Percentiles rank a stretch among this genome's conserved stretches.
phyloP scores from a whole-genome alignment of 2,888 invertebrate species.

The Melanchra persicariae region DNA sequence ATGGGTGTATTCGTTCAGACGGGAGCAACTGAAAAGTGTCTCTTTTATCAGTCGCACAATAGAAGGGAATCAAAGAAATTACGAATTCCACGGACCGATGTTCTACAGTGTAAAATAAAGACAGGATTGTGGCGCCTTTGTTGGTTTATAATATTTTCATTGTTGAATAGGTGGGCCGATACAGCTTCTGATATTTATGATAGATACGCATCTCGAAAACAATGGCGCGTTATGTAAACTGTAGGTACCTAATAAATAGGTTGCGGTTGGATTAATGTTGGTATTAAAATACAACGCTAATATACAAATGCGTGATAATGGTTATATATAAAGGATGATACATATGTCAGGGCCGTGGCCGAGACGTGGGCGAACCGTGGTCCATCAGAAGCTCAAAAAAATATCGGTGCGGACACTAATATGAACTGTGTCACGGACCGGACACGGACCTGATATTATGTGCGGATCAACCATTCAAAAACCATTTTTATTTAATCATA shows the following conservation, averaged over 20 bases:
- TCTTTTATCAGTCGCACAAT: conserved; percentile 89
- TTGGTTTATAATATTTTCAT: conserved; percentile 72
- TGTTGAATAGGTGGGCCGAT: conserved; percentile 66
- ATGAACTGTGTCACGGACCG: no score
- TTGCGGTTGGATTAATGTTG: conserved; percentile 21
- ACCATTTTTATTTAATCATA: no score
- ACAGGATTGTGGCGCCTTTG: conserved; percentile 72
- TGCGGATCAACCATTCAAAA: no score
- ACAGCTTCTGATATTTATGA: conserved; percentile 61
- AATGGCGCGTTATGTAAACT: conserved; percentile 47
- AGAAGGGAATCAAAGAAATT: conserved; percentile 89
- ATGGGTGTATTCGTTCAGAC: conserved; percentile 89
- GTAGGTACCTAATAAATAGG: conserved; percentile 39
- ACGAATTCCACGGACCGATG: conserved; percentile 82
- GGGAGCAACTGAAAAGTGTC: conserved; percentile 87
- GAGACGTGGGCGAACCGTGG: no score
- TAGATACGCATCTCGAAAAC: conserved; percentile 58
- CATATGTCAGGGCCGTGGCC: no score
- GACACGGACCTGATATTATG: no score
- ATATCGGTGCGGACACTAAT: no score
- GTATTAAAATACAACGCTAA: neutral
- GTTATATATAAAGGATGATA: no score
- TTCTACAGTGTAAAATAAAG: conserved; percentile 87
- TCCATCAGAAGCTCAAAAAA: no score
- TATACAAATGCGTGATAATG: neutral